phyloP scores from a whole-genome alignment of 2,888 invertebrate species.

The Serrognathus titanus region DNA sequence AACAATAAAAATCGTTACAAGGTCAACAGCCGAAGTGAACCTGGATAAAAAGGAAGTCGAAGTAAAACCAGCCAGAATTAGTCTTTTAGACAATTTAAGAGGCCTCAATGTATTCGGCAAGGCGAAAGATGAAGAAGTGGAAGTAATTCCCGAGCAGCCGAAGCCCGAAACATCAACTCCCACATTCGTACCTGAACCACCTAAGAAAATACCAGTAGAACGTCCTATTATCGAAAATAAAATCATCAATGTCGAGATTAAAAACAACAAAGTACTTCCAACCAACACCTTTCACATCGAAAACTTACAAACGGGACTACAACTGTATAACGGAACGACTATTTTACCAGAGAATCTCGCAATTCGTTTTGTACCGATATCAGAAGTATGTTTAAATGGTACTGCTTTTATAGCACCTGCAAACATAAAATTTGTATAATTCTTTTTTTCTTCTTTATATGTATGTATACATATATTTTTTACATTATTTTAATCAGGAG shows the following conservation, averaged over 20 bases:
- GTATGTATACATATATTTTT: no score
- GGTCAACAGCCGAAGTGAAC: constrained; percentile 12
- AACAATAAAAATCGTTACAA: not conserved
- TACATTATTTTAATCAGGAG: no score
- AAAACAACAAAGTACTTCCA: not conserved
- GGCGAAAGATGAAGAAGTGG: constrained; percentile 6
- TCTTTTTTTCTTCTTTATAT: not conserved
- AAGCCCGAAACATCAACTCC: not conserved
- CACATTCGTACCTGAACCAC: not conserved
- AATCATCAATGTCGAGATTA: not conserved
- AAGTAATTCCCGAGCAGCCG: not conserved
- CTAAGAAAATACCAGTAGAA: constrained; percentile 1
- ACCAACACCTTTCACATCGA: constrained; percentile 1
- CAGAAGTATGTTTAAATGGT: constrained; percentile 7
- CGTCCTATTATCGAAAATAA: not conserved
- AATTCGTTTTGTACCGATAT: constrained; percentile 6
- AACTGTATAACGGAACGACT: not conserved
- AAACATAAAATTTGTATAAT: constrained; percentile 9
- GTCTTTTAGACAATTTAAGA: constrained; percentile 12
- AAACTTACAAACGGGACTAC: not conserved
- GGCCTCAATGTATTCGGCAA: constrained; percentile 16
- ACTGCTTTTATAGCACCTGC: not conserved
- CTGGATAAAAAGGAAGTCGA: constrained; percentile 6
- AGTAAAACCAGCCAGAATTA: constrained; percentile 9
- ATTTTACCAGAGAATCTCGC: constrained; percentile 5